Base-by-base conservation (phyloP, 2,113 vertebrate species). In the Mustela nigripes region DNA sequence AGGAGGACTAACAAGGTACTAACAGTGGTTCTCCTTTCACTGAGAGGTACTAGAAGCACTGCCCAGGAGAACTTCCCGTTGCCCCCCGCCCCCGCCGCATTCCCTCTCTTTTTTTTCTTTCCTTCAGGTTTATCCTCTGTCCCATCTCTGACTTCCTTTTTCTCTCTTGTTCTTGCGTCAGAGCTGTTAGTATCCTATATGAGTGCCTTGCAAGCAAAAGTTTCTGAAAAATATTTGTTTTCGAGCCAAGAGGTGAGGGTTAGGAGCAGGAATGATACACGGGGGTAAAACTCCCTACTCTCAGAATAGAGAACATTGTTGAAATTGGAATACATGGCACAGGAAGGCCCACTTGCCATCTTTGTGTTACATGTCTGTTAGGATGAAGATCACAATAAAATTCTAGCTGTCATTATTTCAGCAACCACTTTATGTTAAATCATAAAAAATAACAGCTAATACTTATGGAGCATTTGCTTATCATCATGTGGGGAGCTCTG, bases 161-260 rank as follows among this genome's bases (percentile, higher is more conserved):
- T 50, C 39, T 79, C 18, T 85, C 15, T 39, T 60, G 12, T 15
- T 94, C 71, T 83, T 88, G 39, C 7, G 1, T 31, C 53, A 91
- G 12, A 91, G 42, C 28, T 81, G 21, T 48, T 28, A 53, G 8
- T 76, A 11, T 80, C 76, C 33, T 60, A 4, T 74, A 39, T 58
- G 39, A 56, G 14, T 36, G 1, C 3, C 19, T 81, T 83, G 48
- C 21, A 45, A 7, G 63, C 8, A 94, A n/a, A 90, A 63, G 7
- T 96, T 93, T 80, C 45, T 82, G n/a, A 69, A 91, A 86, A 89
- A 39, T 63, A 88, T 33, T 50, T 45, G 63, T 10, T 92, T 97
- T 89, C n/a, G 26, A 48, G 73, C 4, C 15, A 86, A 95, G 22
- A 71, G 5, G 6, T 48, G 1, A 67, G 26, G 4, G 36, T 67